Conservation (phyloP, 2,888 invertebrate species). For the Scelioninae gen. 1 region DNA sequence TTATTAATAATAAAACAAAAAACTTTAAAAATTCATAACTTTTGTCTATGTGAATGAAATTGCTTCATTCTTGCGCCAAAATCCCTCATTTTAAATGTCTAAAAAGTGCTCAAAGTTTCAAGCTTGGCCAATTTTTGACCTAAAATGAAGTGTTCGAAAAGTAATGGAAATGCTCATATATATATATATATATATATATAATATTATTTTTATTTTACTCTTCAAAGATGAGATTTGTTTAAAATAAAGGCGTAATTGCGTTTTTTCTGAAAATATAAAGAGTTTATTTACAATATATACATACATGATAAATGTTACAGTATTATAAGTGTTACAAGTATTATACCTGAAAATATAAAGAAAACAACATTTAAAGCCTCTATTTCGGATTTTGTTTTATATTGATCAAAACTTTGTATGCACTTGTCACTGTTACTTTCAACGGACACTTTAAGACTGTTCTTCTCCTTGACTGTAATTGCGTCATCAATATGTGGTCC, state of each 20-base stretch:
- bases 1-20: too few species aligned
- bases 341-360: slow-evolving; percentile 19
- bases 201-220: slow-evolving; percentile 20
- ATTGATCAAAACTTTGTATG: not conserved
- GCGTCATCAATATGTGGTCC: too few species aligned
- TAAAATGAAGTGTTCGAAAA: too few species aligned
- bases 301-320: not conserved
- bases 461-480: not conserved
- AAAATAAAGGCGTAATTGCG: slow-evolving; percentile 29
- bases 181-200: too few species aligned
- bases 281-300: not conserved
- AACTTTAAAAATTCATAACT: too few species aligned
- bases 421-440: slow-evolving; percentile 5
- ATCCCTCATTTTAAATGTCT: too few species aligned
- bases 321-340: not conserved
- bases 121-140: too few species aligned
- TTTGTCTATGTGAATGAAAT: too few species aligned
- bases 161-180: too few species aligned
- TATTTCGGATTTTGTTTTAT: slow-evolving; percentile 17
- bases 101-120: too few species aligned
- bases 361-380: slow-evolving; percentile 37
- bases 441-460: slow-evolving; percentile 2
- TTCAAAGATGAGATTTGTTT: not conserved
- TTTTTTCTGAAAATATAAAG: slow-evolving; percentile 19
- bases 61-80: too few species aligned